These are phyloP conservation scores for Ophioninae sp. DNA, from an alignment of 2,888 invertebrate species.

Conservation along the genomic window DNA sequence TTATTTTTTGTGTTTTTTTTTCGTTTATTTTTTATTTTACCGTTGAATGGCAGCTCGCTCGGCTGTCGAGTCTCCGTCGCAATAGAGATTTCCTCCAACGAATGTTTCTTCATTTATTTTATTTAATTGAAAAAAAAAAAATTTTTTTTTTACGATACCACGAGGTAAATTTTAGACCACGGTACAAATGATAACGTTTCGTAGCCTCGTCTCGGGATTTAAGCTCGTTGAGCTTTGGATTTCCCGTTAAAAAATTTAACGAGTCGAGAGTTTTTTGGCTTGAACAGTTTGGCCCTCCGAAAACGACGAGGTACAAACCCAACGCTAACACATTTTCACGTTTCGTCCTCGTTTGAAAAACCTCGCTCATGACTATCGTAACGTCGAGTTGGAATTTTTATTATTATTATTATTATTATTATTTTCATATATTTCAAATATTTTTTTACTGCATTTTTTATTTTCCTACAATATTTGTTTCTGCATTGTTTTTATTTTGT, in stretches of 20 bases:
- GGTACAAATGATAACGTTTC: neutral
- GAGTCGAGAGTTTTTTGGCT: neutral
- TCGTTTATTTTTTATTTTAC: too few relatives aligned
- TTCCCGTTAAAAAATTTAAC: neutral
- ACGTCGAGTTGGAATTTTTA: conserved; percentile 17
- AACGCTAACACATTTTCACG: neutral
- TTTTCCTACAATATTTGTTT: conserved; percentile 25
- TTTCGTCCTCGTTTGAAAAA: conserved; percentile 29
- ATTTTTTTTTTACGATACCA: conserved; percentile 6
- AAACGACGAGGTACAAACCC: conserved; percentile 10
- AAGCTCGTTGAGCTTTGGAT: conserved; percentile 6
- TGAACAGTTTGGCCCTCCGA: conserved; percentile 9
- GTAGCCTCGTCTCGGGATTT: conserved; percentile 1
- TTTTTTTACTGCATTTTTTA: conserved; percentile 5
- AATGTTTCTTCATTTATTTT: neutral
- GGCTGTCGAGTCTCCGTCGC: conserved; percentile 34
- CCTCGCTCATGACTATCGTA: conserved; percentile 2
- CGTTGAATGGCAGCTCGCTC: conserved; percentile 8
- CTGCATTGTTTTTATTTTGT: too few relatives aligned
- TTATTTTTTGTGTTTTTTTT: too few relatives aligned
- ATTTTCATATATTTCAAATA: too few relatives aligned
- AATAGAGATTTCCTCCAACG: conserved; percentile 22
- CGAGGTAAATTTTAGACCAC: too few relatives aligned
- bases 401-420: neutral
- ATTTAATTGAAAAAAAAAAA: too few relatives aligned